Conservation (phyloP, 2,888 invertebrate species). For the Melangyna quadrimaculata region DNA sequence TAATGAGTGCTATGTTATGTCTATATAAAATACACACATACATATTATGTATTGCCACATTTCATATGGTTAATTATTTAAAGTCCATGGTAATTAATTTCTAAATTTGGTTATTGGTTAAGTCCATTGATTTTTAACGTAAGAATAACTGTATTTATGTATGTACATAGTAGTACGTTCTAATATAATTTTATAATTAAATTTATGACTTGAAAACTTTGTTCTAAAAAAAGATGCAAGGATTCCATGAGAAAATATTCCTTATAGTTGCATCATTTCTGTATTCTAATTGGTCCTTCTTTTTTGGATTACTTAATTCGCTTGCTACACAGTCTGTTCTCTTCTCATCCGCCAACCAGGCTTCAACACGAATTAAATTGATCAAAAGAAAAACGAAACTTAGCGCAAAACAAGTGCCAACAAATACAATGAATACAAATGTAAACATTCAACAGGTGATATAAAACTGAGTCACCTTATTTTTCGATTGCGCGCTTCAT, state of each 20-base stretch:
- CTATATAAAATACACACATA: too few species aligned
- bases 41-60: too few species aligned
- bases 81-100: too few species aligned
- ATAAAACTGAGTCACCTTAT: constrained; percentile 53
- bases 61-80: too few species aligned
- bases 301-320: background rate
- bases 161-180: too few species aligned
- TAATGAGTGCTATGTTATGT: too few species aligned
- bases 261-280: constrained; percentile 31
- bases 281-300: background rate
- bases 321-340: background rate
- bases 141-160: too few species aligned
- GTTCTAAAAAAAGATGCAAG: background rate
- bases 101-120: too few species aligned
- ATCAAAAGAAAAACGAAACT: constrained; percentile 2
- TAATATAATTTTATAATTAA: too few species aligned
- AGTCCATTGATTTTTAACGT: too few species aligned
- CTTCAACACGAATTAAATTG: constrained; percentile 34
- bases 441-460: constrained; percentile 70
- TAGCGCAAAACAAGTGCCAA: background rate
- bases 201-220: too few species aligned
- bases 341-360: constrained; percentile 18
- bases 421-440: constrained; percentile 18
- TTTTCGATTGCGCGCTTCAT: constrained; percentile 30
- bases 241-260: constrained; percentile 2